Conservation (phyloP, 2,797 vertebrate genomes). For the Silurus lanzhouensis region DNA sequence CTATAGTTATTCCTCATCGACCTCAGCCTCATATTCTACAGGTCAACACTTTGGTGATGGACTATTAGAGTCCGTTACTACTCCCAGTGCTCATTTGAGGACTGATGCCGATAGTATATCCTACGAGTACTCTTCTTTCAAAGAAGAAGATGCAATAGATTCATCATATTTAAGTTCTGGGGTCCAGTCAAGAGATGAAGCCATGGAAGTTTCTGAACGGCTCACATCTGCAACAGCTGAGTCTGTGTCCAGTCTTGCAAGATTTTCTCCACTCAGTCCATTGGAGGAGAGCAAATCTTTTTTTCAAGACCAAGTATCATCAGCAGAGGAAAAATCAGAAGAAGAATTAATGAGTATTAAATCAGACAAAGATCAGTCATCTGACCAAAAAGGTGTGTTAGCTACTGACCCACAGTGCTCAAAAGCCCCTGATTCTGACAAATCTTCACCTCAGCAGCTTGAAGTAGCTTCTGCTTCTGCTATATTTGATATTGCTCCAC, state of each 20-base stretch:
- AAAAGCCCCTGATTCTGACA: slow-evolving; percentile 29
- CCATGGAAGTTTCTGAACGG: slow-evolving; percentile 86
- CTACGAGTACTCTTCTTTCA: slow-evolving; percentile 72
- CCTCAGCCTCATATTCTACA: slow-evolving; percentile 71
- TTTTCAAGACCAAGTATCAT: slow-evolving; percentile 62
- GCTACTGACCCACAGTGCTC: slow-evolving; percentile 21
- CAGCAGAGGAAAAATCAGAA: slow-evolving; percentile 68
- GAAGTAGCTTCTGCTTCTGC: slow-evolving; percentile 62
- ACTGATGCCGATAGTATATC: slow-evolving; percentile 60
- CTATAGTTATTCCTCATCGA: slow-evolving; percentile 68
- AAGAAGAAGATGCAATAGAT: slow-evolving; percentile 70
- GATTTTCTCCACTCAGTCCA: slow-evolving; percentile 72
- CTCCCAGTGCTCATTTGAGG: slow-evolving; percentile 61
- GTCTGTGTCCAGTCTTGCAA: slow-evolving; percentile 72
- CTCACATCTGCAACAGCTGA: slow-evolving; percentile 62
- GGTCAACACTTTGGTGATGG: slow-evolving; percentile 65
- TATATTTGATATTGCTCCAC: slow-evolving; percentile 77
- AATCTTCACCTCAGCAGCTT: slow-evolving; percentile 38
- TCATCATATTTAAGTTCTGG: slow-evolving; percentile 70
- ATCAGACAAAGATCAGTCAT: slow-evolving; percentile 69
- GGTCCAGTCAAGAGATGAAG: slow-evolving; percentile 81
- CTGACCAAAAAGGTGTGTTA: slow-evolving; percentile 59
- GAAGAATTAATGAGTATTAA: slow-evolving; percentile 65
- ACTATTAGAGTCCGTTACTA: slow-evolving; percentile 53
- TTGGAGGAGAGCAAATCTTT: slow-evolving; percentile 70